Percentiles rank a stretch among this genome's conserved stretches.
These are phyloP conservation scores for Leuciscus idus DNA, from an alignment of 2,113 vertebrate species.

Conservation along the genomic window DNA sequence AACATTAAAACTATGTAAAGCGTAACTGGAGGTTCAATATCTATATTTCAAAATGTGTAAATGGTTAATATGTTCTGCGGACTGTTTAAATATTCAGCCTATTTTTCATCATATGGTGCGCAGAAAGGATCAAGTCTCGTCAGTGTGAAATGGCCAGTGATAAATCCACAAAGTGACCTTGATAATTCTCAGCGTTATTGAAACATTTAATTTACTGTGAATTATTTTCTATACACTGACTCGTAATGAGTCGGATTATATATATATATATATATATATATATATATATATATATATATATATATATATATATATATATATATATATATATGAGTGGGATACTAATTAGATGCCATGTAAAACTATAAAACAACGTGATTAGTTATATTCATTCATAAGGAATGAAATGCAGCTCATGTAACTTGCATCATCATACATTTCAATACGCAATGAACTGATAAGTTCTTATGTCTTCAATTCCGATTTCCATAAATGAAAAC, in stretches of 20 bases:
- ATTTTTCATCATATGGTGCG: background rate
- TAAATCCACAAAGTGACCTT: conserved; percentile 49
- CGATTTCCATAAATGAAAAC: background rate
- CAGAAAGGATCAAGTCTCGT: conserved; percentile 4
- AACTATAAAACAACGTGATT: background rate
- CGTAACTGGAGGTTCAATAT: background rate
- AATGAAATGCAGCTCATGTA: background rate
- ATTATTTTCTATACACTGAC: background rate
- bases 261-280: background rate
- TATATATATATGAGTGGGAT: background rate
- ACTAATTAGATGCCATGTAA: background rate
- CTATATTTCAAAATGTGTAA: background rate
- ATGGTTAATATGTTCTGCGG: background rate
- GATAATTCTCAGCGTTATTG: conserved; percentile 26
- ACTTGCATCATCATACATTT: background rate
- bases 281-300: background rate
- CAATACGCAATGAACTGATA: background rate
- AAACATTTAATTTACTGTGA: background rate
- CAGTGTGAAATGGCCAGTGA: background rate
- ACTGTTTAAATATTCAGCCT: conserved; percentile 5
- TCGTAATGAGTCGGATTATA: background rate
- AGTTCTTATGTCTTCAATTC: background rate
- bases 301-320: no score
- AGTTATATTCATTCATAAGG: background rate
- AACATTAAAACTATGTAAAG: background rate